Evolutionary conservation across 2,113 vertebrate species (phyloP).

Genomic region (Electrona antarctica): DNA sequence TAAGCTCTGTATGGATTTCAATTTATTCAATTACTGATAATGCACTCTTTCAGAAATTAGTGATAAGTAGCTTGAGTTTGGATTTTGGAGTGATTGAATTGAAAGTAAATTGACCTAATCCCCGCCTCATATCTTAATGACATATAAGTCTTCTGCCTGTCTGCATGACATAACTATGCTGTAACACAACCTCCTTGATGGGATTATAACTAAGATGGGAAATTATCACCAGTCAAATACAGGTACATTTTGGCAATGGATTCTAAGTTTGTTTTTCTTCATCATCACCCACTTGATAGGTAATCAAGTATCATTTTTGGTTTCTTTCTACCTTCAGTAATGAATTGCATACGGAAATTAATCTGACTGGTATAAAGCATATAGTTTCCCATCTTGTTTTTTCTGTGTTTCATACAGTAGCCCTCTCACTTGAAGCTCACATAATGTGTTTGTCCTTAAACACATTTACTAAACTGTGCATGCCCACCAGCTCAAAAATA

Average conservation of each 20-base stretch:
- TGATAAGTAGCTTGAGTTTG: not conserved
- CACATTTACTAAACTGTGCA: not conserved
- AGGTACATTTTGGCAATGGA: no score
- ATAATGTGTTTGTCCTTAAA: not conserved
- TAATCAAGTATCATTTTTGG: no score
- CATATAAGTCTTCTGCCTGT: no score
- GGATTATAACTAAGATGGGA: not conserved
- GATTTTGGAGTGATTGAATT: slow-evolving; percentile 26
- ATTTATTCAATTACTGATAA: no score
- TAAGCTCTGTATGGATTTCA: no score
- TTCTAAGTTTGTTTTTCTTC: no score
- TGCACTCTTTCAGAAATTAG: no score
- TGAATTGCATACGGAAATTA: no score
- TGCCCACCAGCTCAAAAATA: not conserved
- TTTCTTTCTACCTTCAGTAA: no score
- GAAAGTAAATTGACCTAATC: slow-evolving; percentile 10
- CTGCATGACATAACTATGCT: not conserved
- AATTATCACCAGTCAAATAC: slow-evolving; percentile 3
- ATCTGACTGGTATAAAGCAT: no score
- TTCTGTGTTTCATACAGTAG: not conserved
- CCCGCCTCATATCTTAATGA: not conserved
- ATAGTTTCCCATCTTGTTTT: not conserved
- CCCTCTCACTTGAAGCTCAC: not conserved
- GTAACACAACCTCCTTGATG: not conserved
- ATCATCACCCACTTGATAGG: no score